Evolutionary conservation across 2,888 invertebrate genomes (phyloP).

Genomic region (Anticlea derivata): DNA sequence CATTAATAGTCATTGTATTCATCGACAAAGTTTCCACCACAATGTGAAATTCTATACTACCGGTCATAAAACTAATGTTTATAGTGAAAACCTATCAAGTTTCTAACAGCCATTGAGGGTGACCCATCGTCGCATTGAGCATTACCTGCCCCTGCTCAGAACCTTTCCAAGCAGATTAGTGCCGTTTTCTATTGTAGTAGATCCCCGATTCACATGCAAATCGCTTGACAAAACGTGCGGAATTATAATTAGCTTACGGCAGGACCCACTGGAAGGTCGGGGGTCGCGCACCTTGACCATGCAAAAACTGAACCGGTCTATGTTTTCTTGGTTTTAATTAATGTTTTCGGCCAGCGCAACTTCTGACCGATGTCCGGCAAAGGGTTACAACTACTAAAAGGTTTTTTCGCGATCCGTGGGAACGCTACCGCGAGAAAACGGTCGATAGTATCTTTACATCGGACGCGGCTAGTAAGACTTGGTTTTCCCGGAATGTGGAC

Average conservation of each 20-base stretch:
- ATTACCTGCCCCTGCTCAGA: conserved; percentile 51
- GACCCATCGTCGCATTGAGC: conserved; percentile 49
- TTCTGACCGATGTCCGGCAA: conserved; percentile 72
- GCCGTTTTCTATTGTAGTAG: conserved; percentile 64
- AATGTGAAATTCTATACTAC: conserved; percentile 67
- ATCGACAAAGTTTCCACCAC: conserved; percentile 55
- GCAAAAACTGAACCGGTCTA: conserved; percentile 71
- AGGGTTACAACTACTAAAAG: conserved; percentile 41
- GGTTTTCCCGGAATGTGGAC: conserved; percentile 77
- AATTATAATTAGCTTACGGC: conserved; percentile 81
- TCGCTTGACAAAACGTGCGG: conserved; percentile 77
- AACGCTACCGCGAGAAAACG: conserved; percentile 56
- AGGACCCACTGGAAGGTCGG: conserved; percentile 40
- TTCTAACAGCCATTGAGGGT: conserved; percentile 65
- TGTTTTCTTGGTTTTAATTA: conserved; percentile 73
- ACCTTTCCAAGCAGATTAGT: conserved; percentile 63
- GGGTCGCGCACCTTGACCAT: conserved; percentile 67
- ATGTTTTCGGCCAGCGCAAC: conserved; percentile 72
- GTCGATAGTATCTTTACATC: conserved; percentile 75
- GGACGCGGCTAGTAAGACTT: conserved; percentile 62
- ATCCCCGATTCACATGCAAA: conserved; percentile 78
- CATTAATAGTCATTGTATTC: conserved; percentile 36
- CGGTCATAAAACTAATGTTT: conserved; percentile 66
- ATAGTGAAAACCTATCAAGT: conserved; percentile 75
- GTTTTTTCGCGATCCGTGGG: conserved; percentile 76